Percentiles rank a stretch among this genome's conserved stretches.
These are phyloP conservation scores for Intellagama lesueurii DNA, from an alignment of 2,797 vertebrate species.

Conservation along the genomic window DNA sequence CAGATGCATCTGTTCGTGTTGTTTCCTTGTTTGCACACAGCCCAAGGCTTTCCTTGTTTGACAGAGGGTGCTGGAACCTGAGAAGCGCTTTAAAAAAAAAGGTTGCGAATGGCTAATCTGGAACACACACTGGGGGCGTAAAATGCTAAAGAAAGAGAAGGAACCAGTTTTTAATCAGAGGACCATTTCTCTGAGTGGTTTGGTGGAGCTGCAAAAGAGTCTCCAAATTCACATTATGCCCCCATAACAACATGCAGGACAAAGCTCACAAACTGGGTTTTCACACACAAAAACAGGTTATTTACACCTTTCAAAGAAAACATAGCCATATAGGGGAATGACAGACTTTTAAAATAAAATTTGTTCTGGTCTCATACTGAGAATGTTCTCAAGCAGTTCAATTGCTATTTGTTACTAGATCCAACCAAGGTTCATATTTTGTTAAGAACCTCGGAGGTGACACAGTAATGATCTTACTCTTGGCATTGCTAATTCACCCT, in stretches of 20 bases:
- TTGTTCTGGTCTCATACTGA: slow-evolving; percentile 14
- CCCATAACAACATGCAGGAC: neutral
- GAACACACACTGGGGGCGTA: too few species aligned
- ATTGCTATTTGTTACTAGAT: neutral
- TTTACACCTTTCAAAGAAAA: neutral
- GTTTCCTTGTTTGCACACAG: too few species aligned
- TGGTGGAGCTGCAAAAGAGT: too few species aligned
- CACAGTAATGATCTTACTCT: slow-evolving; percentile 32
- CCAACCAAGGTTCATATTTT: neutral
- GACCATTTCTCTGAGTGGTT: neutral
- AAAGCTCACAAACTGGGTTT: neutral
- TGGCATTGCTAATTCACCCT: neutral
- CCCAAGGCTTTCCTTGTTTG: too few species aligned
- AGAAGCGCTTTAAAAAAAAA: too few species aligned
- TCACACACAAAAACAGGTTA: neutral
- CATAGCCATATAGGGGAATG: neutral
- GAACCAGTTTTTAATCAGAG: neutral
- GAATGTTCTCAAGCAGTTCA: neutral
- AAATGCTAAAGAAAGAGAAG: too few species aligned
- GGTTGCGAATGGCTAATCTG: too few species aligned
- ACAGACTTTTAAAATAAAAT: slow-evolving; percentile 13
- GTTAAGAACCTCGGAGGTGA: slow-evolving; percentile 14
- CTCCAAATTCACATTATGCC: neutral
- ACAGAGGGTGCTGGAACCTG: too few species aligned
- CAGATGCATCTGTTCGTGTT: too few species aligned